Evolutionary conservation across 2,113 vertebrate species (phyloP).

Genomic region (Gambusia holbrooki): DNA sequence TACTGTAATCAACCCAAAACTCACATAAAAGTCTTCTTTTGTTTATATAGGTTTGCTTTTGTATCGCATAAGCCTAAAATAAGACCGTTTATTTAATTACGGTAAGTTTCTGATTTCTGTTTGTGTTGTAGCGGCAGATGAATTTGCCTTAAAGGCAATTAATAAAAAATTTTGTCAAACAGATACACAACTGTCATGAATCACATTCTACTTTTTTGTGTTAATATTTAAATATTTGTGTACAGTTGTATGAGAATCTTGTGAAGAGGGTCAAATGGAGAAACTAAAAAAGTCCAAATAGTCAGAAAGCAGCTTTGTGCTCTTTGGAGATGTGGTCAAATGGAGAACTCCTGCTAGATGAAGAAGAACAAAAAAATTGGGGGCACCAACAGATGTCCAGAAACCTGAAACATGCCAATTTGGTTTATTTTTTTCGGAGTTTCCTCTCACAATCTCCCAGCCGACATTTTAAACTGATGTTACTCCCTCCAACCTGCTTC

Average conservation of each 20-base stretch:
- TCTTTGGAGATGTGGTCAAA: not conserved
- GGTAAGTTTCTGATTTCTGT: not conserved
- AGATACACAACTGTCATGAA: too few relatives aligned
- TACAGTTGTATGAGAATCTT: too few relatives aligned
- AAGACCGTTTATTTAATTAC: not conserved
- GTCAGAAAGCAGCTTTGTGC: too few relatives aligned
- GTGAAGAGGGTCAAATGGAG: too few relatives aligned
- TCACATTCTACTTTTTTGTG: too few relatives aligned
- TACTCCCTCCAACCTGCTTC: not conserved
- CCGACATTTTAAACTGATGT: not conserved
- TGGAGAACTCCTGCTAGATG: not conserved
- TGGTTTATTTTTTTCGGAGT: not conserved
- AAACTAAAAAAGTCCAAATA: too few relatives aligned
- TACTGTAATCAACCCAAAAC: not conserved
- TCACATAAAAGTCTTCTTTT: not conserved
- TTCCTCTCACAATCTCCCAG: not conserved
- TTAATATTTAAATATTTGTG: too few relatives aligned
- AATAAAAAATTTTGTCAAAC: too few relatives aligned
- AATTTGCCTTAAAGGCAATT: too few relatives aligned
- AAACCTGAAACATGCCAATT: too few relatives aligned
- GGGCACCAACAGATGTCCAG: too few relatives aligned
- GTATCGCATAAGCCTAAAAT: not conserved
- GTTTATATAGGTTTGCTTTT: not conserved
- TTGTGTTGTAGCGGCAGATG: too few relatives aligned
- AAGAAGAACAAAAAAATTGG: not conserved